Evolutionary conservation across 1,140 invertebrate species (phyloP), one percentile per base, ranked within the genome.

Genomic region (Drosophila orosa): DNA sequence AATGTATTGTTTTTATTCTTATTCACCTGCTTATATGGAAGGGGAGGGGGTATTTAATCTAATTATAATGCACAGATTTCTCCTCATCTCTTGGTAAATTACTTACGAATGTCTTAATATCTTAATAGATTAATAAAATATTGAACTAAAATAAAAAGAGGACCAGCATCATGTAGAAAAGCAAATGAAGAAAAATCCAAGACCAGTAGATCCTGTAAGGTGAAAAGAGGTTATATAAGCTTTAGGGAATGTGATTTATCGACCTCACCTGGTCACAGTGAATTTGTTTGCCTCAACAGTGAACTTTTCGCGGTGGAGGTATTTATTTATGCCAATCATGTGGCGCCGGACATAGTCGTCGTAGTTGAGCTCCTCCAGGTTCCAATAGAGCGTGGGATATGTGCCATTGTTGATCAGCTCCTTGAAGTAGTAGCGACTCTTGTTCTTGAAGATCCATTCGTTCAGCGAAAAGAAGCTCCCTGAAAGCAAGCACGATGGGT

Each of bases 391-490:
- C 44, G 67, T 74, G 33, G 69, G 52, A 66, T 73, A 78, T 0
- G 71, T 68, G 12, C 58, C 76, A 19, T 69, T 78, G 0, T 73
- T 50, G 7, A 89, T 66, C 6, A 86, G 17, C 10, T 89, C 61
- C 31, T 80, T 92, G 1, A 99, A 92, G 45, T 94, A 93, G 15
- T 93, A 93, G 77, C 98, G 94, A 81, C 98, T 98, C 3, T 94
- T 93, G 24, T 94, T 95, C 15, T 94, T 93, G 85, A 99, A 99
- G 40, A 95, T 93, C 97, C 97, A 99, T 81, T 98, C 95, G 80
- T 96, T 94, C 6, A 95, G 94, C 0, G 97, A 96, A 85, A 99
- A 99, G 91, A 96, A 99, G 90, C 97, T 95, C 0, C 98, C 95
- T 90, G 39, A 3, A 55, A 56, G 8, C 0, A 31, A 5, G 0